Base-by-base conservation (phyloP, 2,113 vertebrate species). In the Hippolais icterina region DNA sequence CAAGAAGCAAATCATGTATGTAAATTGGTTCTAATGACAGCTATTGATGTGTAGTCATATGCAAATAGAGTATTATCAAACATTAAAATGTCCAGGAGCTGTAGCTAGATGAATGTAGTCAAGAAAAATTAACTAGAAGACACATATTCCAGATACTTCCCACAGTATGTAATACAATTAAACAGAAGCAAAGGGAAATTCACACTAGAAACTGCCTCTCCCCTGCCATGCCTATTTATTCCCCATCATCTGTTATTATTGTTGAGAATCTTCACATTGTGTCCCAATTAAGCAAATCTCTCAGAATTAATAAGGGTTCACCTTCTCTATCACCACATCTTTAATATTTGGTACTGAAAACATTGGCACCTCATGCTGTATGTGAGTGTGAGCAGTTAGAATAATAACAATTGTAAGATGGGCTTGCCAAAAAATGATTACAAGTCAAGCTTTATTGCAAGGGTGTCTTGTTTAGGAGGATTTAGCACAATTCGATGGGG, bases 401-500 rank as follows among this genome's bases (percentile, higher is more conserved):
- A 90, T 75, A 90, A 95, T 23, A 87, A 93, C 91, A 76, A 96
- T 90, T 61, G 53, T 68, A 53, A 82, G 28, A 92, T 46, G 60
- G 60, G 28, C 83, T 90, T 90, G 94, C 96, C 94, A 96, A 87
- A 95, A 96, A 93, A 92, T 75, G 33, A 92, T 96, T 92, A 39
- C 85, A 68, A 95, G 88, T 71, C 93, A 90, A 84, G 92, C 52
- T 94, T 93, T 96, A 89, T 92, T 94, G 80, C 96, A 93, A 95
- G 94, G 76, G 76, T 95, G 93, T 90, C 96, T 97, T 84, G 76
- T 97, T 96, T 83, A 90, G 90, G 31, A 97, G 90, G 85, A 96
- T 94, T 96, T 97, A 97, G 90, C 72, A 90, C 90, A 92, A 89
- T 96, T 89, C 11, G 1, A 57, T 44, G 88, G 90, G 80, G 83